phyloP scores from a whole-genome alignment of 2,113 vertebrate genomes.

The Platanista minor region DNA sequence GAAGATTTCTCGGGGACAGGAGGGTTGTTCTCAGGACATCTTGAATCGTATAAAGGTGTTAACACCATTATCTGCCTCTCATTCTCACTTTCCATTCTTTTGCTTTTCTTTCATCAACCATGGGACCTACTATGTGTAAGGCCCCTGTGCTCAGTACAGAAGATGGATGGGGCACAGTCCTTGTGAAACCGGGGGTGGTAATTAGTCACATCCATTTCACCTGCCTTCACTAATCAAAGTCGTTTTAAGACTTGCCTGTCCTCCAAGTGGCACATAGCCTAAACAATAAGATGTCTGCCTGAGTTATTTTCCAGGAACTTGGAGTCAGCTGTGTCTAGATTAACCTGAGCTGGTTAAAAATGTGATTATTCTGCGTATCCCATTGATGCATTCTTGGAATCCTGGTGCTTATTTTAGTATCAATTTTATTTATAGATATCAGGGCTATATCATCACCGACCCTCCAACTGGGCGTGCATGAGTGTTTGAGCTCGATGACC shows the following conservation, averaged over 20 bases:
- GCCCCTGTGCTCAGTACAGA: background rate
- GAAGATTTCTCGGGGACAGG: background rate
- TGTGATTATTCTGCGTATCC: background rate
- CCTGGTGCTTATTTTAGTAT: background rate
- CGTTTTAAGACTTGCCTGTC: background rate
- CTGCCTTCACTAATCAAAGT: background rate
- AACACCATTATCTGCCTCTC: background rate
- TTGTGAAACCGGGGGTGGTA: background rate
- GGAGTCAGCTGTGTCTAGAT: background rate
- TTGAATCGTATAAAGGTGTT: background rate
- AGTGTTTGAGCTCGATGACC: background rate
- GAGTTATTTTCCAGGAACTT: background rate
- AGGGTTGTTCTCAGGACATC: background rate
- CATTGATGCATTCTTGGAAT: background rate
- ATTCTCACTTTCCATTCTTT: background rate
- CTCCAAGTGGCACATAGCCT: background rate
- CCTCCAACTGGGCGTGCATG: background rate
- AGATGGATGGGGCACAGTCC: background rate
- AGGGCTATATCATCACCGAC: background rate
- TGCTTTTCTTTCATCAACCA: background rate
- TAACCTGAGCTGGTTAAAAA: background rate
- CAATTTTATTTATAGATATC: background rate
- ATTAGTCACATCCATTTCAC: background rate
- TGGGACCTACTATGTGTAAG: background rate
- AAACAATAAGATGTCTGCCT: background rate